Percentiles rank a stretch among this genome's conserved stretches.
phyloP scores from a whole-genome alignment of 2,888 invertebrate genomes.

The Omphaloscelis lunosa region DNA sequence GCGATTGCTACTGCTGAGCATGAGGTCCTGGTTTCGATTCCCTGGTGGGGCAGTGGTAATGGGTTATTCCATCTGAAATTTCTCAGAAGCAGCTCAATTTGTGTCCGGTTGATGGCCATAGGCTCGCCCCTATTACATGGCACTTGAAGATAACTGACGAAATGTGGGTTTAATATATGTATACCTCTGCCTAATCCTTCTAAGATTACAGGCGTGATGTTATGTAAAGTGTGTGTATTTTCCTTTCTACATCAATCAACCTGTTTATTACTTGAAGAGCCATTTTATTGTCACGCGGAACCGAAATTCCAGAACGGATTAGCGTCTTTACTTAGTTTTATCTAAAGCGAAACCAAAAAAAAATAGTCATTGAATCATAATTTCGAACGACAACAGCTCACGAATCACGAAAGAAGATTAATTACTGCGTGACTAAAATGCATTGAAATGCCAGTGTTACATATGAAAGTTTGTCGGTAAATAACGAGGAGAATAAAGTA shows the following conservation, averaged over 20 bases:
- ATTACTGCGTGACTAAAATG: slow-evolving; percentile 35
- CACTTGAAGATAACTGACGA: neutral
- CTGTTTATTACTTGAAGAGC: neutral
- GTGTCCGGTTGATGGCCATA: too few species aligned
- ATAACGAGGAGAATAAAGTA: neutral
- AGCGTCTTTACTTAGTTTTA: neutral
- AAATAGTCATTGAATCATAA: neutral
- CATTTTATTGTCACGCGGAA: neutral
- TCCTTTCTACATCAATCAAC: neutral
- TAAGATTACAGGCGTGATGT: neutral
- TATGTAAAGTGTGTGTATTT: neutral
- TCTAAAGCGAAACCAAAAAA: neutral
- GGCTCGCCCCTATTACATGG: neutral
- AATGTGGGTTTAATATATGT: neutral
- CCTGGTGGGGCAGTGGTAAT: too few species aligned
- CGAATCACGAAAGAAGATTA: slow-evolving; percentile 24
- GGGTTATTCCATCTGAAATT: neutral
- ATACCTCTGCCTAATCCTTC: neutral
- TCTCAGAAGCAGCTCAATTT: neutral
- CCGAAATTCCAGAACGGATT: neutral
- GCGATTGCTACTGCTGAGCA: too few species aligned
- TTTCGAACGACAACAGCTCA: slow-evolving; percentile 1
- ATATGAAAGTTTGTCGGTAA: slow-evolving; percentile 35
- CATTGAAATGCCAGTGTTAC: slow-evolving; percentile 15
- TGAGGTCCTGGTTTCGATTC: too few species aligned